Evolutionary conservation across 2,113 vertebrate species (phyloP).

Genomic region (Nerophis ophidion): DNA sequence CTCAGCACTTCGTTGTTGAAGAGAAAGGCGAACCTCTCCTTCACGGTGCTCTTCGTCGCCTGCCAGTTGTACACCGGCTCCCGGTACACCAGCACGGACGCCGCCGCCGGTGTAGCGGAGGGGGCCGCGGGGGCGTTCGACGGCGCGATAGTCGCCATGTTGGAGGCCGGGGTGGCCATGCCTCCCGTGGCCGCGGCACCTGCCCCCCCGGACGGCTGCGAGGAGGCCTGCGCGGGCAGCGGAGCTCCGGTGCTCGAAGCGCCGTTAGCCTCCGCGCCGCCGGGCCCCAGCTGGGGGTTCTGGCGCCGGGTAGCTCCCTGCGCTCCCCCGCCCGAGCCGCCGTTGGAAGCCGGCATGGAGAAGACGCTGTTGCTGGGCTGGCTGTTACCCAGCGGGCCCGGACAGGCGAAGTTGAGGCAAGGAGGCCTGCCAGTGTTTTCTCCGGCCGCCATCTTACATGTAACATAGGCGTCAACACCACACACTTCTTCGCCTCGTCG

Average conservation of each 20-base stretch:
- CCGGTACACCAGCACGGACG: slow-evolving; percentile 75
- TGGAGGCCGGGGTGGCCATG: slow-evolving; percentile 63
- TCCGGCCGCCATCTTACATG: slow-evolving; percentile 84
- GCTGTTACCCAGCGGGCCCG: slow-evolving; percentile 71
- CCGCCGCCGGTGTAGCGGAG: slow-evolving; percentile 65
- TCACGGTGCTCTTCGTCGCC: slow-evolving; percentile 90
- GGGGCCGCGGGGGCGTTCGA: slow-evolving; percentile 56
- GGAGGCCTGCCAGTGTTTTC: slow-evolving; percentile 79
- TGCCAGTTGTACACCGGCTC: slow-evolving; percentile 94
- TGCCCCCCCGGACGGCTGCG: slow-evolving; percentile 63
- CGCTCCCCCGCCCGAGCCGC: slow-evolving; percentile 51
- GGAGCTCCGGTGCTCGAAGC: slow-evolving; percentile 58
- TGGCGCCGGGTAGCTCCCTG: slow-evolving; percentile 61
- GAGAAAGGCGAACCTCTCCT: slow-evolving; percentile 88
- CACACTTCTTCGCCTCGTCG: slow-evolving; percentile 37
- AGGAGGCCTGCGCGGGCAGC: slow-evolving; percentile 66
- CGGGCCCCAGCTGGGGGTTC: slow-evolving; percentile 75
- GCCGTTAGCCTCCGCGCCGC: slow-evolving; percentile 64
- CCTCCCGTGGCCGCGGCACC: slow-evolving; percentile 58
- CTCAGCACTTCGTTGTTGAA: slow-evolving; percentile 97
- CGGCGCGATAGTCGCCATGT: slow-evolving; percentile 61
- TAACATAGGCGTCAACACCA: slow-evolving; percentile 65
- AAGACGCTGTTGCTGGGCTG: slow-evolving; percentile 73
- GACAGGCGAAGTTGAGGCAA: slow-evolving; percentile 70
- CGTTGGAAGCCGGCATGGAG: slow-evolving; percentile 68